Evolutionary conservation across 2,113 vertebrate genomes (phyloP), one percentile per base, ranked within the genome.

Genomic region (Rostratula benghalensis): DNA sequence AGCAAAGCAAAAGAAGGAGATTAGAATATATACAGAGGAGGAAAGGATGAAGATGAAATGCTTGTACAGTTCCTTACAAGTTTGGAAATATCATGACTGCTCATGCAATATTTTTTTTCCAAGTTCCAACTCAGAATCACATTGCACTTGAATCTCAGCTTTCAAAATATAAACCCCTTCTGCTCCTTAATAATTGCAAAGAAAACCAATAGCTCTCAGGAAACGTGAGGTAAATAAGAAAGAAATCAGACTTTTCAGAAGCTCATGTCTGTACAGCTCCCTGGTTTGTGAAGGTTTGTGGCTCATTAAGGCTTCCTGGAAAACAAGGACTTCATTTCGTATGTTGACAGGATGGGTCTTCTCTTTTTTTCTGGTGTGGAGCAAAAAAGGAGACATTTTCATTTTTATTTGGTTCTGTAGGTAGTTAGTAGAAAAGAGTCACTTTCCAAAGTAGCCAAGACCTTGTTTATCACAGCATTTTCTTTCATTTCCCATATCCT

Each of bases 381-480:
- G 67, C 4, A 77, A 74, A 77, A 77, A 54, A 53, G 14, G 22
- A 68, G 17, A 48, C 2, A 9, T 68, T 89, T 87, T 79, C 12
- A 68, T 79, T 91, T 91, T 74, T 57, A 11, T 84, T 87, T 87
- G 13, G n/a, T 77, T 74, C 91, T 90, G 4, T 61, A 61, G 33
- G 54, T 56, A 83, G 39, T 8, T 81, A 75, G 67, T 70, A 13
- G 46, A 64, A 87, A 95, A 73, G 8, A 67, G 30, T 1, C 59
- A 37, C 19, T 67, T 83, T 83, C 59, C 73, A 75, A 90, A 94
- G 61, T 54, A 91, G 20, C 30, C 51, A 74, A 82, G 65, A 78
- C 16, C 17, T 93, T 89, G 33, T 94, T 94, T 89, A 71, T 84
- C 37, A 39, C 41, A 93, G 69, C 18, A 64, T 79, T 91, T 95